These are phyloP conservation scores for Drosophila kanapiae DNA, from an alignment of 1,140 invertebrate genomes.

Conservation along the genomic window DNA sequence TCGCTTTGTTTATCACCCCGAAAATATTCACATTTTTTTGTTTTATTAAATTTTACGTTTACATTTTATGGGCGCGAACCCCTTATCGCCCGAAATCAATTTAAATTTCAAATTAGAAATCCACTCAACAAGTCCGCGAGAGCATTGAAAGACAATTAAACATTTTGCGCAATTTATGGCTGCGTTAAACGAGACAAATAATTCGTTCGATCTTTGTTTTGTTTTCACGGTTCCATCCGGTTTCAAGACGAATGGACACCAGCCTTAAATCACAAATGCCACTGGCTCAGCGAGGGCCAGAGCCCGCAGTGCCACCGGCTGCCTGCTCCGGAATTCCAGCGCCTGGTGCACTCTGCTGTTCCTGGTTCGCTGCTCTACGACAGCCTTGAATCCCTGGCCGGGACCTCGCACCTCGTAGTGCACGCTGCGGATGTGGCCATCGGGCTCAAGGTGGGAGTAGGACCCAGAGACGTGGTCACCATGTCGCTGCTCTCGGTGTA, in stretches of 20 bases:
- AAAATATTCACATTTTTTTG: constrained; percentile 27
- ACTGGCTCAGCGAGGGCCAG: constrained; percentile 49
- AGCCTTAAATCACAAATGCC: constrained; percentile 57
- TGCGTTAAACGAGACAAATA: constrained; percentile 31
- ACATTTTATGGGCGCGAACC: constrained; percentile 30
- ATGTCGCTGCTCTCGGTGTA: constrained; percentile 85
- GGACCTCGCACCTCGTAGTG: constrained; percentile 85
- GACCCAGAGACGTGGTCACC: constrained; percentile 85
- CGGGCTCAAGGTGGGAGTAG: constrained; percentile 86
- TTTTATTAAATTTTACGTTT: constrained; percentile 34
- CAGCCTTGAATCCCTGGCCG: constrained; percentile 85
- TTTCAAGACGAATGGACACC: constrained; percentile 19
- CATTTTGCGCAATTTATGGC: constrained; percentile 42
- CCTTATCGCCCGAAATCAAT: constrained; percentile 34
- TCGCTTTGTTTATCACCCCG: constrained; percentile 6
- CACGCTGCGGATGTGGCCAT: constrained; percentile 85
- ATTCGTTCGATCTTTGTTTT: constrained; percentile 15
- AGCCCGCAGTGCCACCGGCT: constrained; percentile 20
- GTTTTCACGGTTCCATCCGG: not conserved
- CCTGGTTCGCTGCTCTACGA: constrained; percentile 84
- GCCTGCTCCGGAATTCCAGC: constrained; percentile 47
- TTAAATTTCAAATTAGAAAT: constrained; percentile 50
- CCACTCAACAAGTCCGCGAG: constrained; percentile 31
- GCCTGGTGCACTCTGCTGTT: constrained; percentile 64
- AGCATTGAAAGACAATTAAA: constrained; percentile 51